Conservation (phyloP, 2,888 invertebrate genomes). For the Colostygia pectinataria region DNA sequence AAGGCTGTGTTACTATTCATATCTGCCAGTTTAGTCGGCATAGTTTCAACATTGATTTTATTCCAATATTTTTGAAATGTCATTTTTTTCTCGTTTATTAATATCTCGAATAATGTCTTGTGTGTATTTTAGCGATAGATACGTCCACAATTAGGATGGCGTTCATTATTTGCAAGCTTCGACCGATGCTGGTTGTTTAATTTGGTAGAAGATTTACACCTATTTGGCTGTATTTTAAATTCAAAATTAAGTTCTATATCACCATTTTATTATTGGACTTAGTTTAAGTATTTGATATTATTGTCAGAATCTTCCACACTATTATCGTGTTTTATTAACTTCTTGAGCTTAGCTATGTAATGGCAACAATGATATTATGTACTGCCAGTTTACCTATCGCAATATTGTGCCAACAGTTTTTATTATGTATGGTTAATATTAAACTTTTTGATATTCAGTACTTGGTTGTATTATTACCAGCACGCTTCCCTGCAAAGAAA, state of each 20-base stretch:
- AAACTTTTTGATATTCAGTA: slow-evolving; percentile 72
- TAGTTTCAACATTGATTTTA: neutral
- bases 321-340: slow-evolving; percentile 30
- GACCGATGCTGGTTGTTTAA: too few relatives aligned
- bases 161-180: slow-evolving; percentile 5
- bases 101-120: slow-evolving; percentile 15
- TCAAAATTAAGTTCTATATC: slow-evolving; percentile 17
- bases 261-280: slow-evolving; percentile 26
- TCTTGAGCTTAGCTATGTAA: slow-evolving; percentile 48
- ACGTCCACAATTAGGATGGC: too few relatives aligned
- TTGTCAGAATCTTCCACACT: slow-evolving; percentile 23
- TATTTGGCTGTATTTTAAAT: slow-evolving; percentile 21
- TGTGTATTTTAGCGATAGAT: slow-evolving; percentile 28
- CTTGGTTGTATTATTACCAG: slow-evolving; percentile 42
- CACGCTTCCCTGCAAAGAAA: slow-evolving; percentile 32
- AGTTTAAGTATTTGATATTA: slow-evolving; percentile 31
- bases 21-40: slow-evolving; percentile 19
- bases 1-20: slow-evolving; percentile 33
- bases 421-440: slow-evolving; percentile 71
- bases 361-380: slow-evolving; percentile 34
- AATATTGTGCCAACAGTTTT: slow-evolving; percentile 74
- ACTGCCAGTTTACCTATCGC: slow-evolving; percentile 53
- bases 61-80: neutral
- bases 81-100: neutral
- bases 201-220: too few relatives aligned